These are phyloP conservation scores for Merodon equestris DNA, from an alignment of 2,888 invertebrate genomes.

Conservation along the genomic window DNA sequence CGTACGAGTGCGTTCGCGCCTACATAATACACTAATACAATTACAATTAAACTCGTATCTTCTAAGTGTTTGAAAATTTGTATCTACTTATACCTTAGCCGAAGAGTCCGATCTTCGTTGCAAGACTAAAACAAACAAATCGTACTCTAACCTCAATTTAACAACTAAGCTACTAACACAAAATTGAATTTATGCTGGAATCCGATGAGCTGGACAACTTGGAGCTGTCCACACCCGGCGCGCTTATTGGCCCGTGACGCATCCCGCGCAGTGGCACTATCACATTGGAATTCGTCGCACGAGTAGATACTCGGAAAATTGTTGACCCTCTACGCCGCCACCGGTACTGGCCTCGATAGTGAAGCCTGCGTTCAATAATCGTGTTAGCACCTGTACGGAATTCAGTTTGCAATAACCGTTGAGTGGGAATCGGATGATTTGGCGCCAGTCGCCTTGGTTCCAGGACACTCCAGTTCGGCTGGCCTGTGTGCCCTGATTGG, in stretches of 20 bases:
- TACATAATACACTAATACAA: slow-evolving; percentile 19
- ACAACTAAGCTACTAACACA: slow-evolving; percentile 39
- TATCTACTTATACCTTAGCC: slow-evolving; percentile 61
- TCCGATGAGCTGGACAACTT: slow-evolving; percentile 30
- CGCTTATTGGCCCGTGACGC: slow-evolving; percentile 27
- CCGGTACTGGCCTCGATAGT: slow-evolving; percentile 90
- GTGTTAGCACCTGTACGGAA: slow-evolving; percentile 91
- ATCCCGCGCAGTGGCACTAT: slow-evolving; percentile 72
- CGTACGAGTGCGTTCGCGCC: too few species aligned
- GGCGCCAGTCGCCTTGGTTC: slow-evolving; percentile 89
- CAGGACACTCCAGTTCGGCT: slow-evolving; percentile 88
- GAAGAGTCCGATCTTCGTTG: slow-evolving; percentile 9
- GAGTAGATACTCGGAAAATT: slow-evolving; percentile 93
- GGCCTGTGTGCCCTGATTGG: slow-evolving; percentile 87
- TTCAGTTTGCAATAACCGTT: slow-evolving; percentile 94
- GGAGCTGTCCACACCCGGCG: slow-evolving; percentile 12
- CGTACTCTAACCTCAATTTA: slow-evolving; percentile 46
- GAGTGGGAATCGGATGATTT: slow-evolving; percentile 90
- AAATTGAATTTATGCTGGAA: slow-evolving; percentile 26
- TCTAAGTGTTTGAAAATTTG: slow-evolving; percentile 55
- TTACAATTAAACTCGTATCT: slow-evolving; percentile 58
- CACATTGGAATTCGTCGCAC: slow-evolving; percentile 81
- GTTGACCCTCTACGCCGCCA: slow-evolving; percentile 92
- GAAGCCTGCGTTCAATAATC: slow-evolving; percentile 88
- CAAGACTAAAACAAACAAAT: slow-evolving; percentile 41